Evolutionary conservation across 2,113 vertebrate genomes (phyloP).

Genomic region (Pipa parva): DNA sequence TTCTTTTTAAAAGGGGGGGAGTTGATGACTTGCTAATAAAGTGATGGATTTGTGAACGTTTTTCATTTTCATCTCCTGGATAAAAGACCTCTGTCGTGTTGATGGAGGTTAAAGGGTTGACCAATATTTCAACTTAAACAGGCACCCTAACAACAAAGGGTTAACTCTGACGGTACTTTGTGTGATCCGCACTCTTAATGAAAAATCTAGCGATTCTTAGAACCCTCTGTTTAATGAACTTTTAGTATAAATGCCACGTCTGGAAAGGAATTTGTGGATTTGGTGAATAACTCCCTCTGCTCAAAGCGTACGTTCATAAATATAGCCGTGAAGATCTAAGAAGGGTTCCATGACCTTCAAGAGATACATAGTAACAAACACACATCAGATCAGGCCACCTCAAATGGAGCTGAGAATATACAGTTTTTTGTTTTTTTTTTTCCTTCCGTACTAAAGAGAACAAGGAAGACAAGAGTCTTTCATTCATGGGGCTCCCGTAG

Average conservation of each 20-base stretch:
- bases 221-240: not conserved
- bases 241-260: not conserved
- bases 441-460: conserved; percentile 47
- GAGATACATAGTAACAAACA: conserved; percentile 39
- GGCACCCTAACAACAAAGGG: too few species aligned
- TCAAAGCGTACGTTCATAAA: not conserved
- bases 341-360: conserved; percentile 31
- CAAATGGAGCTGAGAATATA: conserved; percentile 50
- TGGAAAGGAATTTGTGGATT: not conserved
- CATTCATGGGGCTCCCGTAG: conserved; percentile 50
- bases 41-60: too few species aligned
- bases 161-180: too few species aligned
- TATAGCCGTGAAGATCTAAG: not conserved
- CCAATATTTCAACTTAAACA: too few species aligned
- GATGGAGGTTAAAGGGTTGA: too few species aligned
- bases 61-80: too few species aligned
- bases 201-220: too few species aligned
- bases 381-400: conserved; percentile 49
- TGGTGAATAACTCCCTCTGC: not conserved
- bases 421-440: conserved; percentile 60
- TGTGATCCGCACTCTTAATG: too few species aligned
- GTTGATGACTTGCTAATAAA: too few species aligned
- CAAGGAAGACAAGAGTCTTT: conserved; percentile 52
- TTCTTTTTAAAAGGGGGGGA: too few species aligned
- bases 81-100: too few species aligned